A percentile compares a stretch with the other conserved stretches of the same genome.
These are phyloP conservation scores for Ophion slaviceki DNA, from an alignment of 2,888 invertebrate genomes.

Conservation along the genomic window DNA sequence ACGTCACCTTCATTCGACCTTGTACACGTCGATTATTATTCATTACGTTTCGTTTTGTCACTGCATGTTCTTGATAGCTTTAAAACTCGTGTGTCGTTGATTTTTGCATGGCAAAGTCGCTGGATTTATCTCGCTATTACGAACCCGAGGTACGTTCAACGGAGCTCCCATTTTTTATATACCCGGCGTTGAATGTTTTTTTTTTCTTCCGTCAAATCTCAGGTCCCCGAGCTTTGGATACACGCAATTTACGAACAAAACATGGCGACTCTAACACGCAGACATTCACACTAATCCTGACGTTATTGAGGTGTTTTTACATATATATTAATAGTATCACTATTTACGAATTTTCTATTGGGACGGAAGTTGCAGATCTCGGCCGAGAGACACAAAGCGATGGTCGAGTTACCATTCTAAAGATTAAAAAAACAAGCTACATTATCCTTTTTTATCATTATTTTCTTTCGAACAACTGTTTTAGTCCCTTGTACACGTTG, in stretches of 20 bases:
- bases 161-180: constrained; percentile 10
- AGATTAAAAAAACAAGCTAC: not conserved
- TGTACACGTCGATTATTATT: not conserved
- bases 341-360: not conserved
- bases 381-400: not conserved
- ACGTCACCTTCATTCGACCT: constrained; percentile 30
- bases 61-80: constrained; percentile 53
- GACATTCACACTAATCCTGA: not conserved
- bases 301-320: not conserved
- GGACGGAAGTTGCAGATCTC: not conserved
- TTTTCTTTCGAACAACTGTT: not conserved
- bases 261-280: not conserved
- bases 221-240: not conserved
- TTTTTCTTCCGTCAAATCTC: not conserved
- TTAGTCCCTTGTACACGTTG: not conserved
- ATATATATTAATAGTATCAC: not conserved
- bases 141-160: constrained; percentile 73
- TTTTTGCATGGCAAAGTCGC: constrained; percentile 74
- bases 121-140: constrained; percentile 79
- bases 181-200: not conserved
- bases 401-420: not conserved
- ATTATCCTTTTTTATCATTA: not conserved
- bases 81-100: constrained; percentile 34
- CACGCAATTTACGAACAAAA: not conserved
- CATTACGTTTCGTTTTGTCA: constrained; percentile 55